Evolutionary conservation across 2,113 vertebrate genomes (phyloP).

Genomic region (Agelaius tricolor): DNA sequence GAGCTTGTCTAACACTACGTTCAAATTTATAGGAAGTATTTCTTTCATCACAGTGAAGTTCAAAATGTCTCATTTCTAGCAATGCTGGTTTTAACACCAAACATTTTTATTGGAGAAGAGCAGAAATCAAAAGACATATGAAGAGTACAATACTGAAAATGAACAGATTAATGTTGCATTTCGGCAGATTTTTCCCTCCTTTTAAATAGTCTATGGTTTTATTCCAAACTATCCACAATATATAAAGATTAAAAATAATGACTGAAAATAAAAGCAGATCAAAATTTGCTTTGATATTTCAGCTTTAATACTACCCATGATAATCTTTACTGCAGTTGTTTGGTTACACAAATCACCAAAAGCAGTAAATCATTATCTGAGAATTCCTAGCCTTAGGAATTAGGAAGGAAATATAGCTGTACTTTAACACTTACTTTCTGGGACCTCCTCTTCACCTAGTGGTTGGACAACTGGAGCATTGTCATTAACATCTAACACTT

Average conservation of each 20-base stretch:
- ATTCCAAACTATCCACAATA: neutral
- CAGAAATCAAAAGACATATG: conserved; percentile 4
- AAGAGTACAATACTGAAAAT: neutral
- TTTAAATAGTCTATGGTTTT: neutral
- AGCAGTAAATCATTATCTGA: neutral
- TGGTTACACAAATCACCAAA: neutral
- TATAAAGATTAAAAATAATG: conserved; percentile 16
- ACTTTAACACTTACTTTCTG: conserved; percentile 83
- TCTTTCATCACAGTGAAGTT: neutral
- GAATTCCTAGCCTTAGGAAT: neutral
- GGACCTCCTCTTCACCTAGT: conserved; percentile 76
- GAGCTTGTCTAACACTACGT: neutral
- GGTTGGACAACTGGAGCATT: conserved; percentile 83
- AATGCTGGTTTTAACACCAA: neutral
- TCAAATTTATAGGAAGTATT: neutral
- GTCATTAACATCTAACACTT: conserved; percentile 90
- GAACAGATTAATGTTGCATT: neutral
- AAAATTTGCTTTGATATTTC: neutral
- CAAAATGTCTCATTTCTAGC: neutral
- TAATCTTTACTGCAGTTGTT: neutral
- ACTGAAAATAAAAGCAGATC: neutral
- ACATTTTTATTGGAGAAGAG: neutral
- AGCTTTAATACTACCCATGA: neutral
- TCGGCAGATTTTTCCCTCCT: neutral
- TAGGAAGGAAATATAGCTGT: neutral